A percentile compares a stretch with the other conserved stretches of the same genome.
Evolutionary conservation across 2,113 vertebrate genomes (phyloP).

Genomic region (Indicator indicator): DNA sequence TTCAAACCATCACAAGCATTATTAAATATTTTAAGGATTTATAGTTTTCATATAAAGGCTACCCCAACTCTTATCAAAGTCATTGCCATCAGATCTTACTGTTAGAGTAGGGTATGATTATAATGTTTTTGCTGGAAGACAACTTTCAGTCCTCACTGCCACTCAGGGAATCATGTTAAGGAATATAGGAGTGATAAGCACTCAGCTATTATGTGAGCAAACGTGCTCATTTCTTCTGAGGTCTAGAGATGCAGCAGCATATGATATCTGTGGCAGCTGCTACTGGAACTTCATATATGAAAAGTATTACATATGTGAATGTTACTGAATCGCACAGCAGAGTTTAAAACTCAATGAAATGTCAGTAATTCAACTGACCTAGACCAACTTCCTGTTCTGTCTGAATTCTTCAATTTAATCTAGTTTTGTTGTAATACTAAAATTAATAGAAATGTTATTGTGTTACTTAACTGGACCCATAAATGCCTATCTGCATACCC

Average conservation of each 20-base stretch:
- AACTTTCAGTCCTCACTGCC: neutral
- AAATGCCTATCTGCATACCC: neutral
- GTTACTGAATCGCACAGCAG: neutral
- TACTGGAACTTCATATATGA: neutral
- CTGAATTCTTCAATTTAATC: conserved; percentile 3
- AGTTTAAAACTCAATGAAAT: neutral
- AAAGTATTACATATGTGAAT: neutral
- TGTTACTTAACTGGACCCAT: neutral
- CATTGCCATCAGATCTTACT: neutral
- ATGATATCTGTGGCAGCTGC: neutral
- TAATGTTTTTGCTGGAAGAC: neutral
- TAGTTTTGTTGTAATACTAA: neutral
- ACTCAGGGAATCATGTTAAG: neutral
- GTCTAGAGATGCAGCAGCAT: neutral
- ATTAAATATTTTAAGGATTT: neutral
- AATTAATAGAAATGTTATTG: neutral
- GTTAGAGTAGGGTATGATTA: neutral
- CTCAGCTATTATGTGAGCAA: neutral
- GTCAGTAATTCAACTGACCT: neutral
- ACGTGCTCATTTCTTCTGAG: neutral
- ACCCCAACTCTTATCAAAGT: neutral
- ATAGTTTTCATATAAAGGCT: neutral
- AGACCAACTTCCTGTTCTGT: neutral
- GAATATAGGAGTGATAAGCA: neutral
- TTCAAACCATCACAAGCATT: too few species aligned